Percentiles rank a stretch among this genome's conserved stretches.
These are phyloP conservation scores for Apogon hyalosoma DNA, from an alignment of 2,797 vertebrate genomes.

Conservation along the genomic window DNA sequence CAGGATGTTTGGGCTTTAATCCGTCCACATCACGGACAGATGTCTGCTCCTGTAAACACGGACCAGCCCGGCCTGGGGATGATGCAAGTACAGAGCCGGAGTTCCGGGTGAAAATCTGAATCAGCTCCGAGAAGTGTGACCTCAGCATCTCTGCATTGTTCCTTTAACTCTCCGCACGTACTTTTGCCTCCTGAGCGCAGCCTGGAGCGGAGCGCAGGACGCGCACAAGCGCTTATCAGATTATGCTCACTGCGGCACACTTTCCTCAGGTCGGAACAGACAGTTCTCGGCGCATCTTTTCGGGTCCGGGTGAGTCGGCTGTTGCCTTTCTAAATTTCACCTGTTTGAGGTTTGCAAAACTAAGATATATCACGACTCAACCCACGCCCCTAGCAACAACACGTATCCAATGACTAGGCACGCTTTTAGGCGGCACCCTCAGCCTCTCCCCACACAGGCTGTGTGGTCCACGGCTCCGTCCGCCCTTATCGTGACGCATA, in stretches of 20 bases:
- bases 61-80: conserved; percentile 15
- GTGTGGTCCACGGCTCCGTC: conserved; percentile 62
- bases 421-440: conserved; percentile 73
- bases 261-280: conserved; percentile 39
- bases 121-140: conserved; percentile 51
- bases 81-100: conserved; percentile 33
- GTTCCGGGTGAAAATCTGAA: conserved; percentile 41
- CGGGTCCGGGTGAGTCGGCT: conserved; percentile 16
- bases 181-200: conserved; percentile 1
- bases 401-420: conserved; percentile 78
- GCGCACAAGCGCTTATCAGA: conserved; percentile 63
- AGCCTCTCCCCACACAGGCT: conserved; percentile 56
- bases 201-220: conserved; percentile 34
- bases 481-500: conserved; percentile 66
- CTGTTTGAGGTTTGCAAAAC: conserved; percentile 37
- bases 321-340: conserved; percentile 37
- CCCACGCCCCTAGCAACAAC: conserved; percentile 84
- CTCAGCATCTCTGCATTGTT: conserved; percentile 49
- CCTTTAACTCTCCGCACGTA: conserved; percentile 18
- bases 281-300: conserved; percentile 40
- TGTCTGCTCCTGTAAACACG: conserved; percentile 37
- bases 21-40: conserved; percentile 63
- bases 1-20: conserved; percentile 56
- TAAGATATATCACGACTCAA: conserved; percentile 49
- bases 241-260: conserved; percentile 79